Conservation (phyloP, 2,113 vertebrate genomes). For the Rafetus swinhoei region DNA sequence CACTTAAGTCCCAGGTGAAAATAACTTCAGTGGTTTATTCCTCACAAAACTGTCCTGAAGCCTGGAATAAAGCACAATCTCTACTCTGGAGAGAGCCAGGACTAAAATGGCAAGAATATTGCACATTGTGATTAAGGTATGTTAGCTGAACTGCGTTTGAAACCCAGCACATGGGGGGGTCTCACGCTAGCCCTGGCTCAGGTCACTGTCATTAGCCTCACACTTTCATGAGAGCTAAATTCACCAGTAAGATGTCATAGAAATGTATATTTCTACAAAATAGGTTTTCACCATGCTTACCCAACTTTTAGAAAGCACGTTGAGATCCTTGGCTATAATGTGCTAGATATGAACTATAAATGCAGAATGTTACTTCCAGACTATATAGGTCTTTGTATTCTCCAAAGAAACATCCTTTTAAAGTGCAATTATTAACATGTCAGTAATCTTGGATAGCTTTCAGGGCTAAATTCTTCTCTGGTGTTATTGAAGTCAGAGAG, state of each 20-base stretch:
- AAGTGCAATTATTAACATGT: conserved; percentile 54
- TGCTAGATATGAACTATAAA: conserved; percentile 56
- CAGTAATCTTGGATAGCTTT: conserved; percentile 23
- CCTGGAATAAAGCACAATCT: background rate
- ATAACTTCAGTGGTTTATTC: background rate
- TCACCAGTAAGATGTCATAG: conserved; percentile 54
- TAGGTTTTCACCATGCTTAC: background rate
- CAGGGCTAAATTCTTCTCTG: conserved; percentile 11
- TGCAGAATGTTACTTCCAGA: conserved; percentile 14
- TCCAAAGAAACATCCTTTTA: conserved; percentile 22
- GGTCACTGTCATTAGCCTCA: conserved; percentile 10
- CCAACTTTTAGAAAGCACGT: conserved; percentile 55
- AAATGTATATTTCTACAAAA: background rate
- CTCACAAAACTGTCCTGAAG: background rate
- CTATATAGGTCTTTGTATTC: conserved; percentile 42
- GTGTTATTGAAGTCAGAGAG: background rate
- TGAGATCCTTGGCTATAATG: conserved; percentile 42
- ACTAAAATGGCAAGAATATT: background rate
- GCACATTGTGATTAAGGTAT: background rate
- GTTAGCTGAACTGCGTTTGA: background rate
- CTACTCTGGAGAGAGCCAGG: background rate
- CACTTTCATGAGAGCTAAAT: background rate
- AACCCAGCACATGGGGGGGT: background rate
- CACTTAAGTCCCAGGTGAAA: background rate
- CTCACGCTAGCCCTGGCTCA: background rate